Evolutionary conservation across 2,888 invertebrate genomes (phyloP).

Genomic region (Pristionchus exspectatus): DNA sequence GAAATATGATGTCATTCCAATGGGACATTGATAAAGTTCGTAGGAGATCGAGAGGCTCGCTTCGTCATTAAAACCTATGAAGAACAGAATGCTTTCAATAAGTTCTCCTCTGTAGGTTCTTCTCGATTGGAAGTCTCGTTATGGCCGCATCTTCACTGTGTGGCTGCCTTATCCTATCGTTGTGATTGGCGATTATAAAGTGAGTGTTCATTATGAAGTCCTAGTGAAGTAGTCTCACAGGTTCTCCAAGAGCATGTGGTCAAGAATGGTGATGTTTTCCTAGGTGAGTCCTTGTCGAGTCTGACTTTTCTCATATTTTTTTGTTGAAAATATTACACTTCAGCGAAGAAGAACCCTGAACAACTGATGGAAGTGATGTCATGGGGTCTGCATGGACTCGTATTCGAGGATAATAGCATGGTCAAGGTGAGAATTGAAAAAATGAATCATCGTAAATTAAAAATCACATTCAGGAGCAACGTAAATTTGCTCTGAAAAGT

Average conservation of each 20-base stretch:
- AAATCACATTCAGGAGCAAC: conserved; percentile 28
- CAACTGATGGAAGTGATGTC: conserved; percentile 31
- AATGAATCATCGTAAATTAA: not conserved
- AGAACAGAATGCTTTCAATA: not conserved
- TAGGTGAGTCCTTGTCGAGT: not conserved
- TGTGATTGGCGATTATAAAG: conserved; percentile 37
- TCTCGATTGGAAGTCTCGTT: not conserved
- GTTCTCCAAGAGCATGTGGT: conserved; percentile 18
- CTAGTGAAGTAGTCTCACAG: not conserved
- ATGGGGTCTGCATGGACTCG: not conserved
- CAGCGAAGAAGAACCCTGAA: conserved; percentile 17
- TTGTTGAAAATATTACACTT: not conserved
- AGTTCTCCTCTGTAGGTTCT: no score
- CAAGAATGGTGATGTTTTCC: conserved; percentile 8
- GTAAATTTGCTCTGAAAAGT: not conserved
- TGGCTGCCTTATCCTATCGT: conserved; percentile 26
- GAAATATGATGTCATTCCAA: conserved; percentile 36
- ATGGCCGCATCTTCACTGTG: conserved; percentile 12
- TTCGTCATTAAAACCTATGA: not conserved
- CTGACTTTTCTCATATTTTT: no score
- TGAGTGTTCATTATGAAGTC: not conserved
- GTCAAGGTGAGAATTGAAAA: not conserved
- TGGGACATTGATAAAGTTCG: conserved; percentile 32
- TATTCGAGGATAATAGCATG: conserved; percentile 27
- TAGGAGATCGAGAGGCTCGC: not conserved